Evolutionary conservation across 2,797 vertebrate genomes (phyloP).

Genomic region (Mus minutoides): DNA sequence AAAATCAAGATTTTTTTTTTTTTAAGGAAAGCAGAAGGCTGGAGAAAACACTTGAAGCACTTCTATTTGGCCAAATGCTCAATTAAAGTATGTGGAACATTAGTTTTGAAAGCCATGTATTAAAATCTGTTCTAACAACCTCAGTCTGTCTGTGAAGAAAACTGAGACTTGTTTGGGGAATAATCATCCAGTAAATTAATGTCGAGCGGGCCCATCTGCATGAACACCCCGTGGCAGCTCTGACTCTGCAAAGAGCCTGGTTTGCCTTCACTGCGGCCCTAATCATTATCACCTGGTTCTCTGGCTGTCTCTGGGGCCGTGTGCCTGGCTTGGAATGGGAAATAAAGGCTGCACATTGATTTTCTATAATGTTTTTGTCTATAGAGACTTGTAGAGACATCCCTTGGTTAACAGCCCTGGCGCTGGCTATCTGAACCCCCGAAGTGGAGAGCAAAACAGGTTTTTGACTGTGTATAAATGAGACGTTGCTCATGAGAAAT

Average conservation of each 20-base stretch:
- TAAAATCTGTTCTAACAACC: not conserved
- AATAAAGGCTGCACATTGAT: not conserved
- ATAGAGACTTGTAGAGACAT: conserved; percentile 41
- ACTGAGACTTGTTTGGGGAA: not conserved
- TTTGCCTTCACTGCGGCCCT: not conserved
- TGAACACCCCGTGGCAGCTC: not conserved
- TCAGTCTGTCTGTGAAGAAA: not conserved
- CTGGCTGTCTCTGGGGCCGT: conserved; percentile 36
- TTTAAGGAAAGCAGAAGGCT: not conserved
- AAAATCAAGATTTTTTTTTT: not conserved
- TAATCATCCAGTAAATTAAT: not conserved
- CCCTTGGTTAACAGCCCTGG: conserved; percentile 52
- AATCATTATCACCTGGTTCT: not conserved
- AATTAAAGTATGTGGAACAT: not conserved
- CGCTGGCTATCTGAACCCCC: not conserved
- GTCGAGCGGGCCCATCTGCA: not conserved
- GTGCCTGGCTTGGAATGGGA: not conserved
- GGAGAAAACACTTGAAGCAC: not conserved
- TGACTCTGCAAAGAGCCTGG: not conserved
- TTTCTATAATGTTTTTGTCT: conserved; percentile 78
- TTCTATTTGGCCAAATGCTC: not conserved
- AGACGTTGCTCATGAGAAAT: not conserved
- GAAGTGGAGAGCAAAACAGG: not conserved
- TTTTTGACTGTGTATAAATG: not conserved
- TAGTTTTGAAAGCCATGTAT: not conserved